Evolutionary conservation across 1,140 invertebrate species (phyloP), one percentile per base, ranked within the genome.

Genomic region (Conus betulinus): DNA sequence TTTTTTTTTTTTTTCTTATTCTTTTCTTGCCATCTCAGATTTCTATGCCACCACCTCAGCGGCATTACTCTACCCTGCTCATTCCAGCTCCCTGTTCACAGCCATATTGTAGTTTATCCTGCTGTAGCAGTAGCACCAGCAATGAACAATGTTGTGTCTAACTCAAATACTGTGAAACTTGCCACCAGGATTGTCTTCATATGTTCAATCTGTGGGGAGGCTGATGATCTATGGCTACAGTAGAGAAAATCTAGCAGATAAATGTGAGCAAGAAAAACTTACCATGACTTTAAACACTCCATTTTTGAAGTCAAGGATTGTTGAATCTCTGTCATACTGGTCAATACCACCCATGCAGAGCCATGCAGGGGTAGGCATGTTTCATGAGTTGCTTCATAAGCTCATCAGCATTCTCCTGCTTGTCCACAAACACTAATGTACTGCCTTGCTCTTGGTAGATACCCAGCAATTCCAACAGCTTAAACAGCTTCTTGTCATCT

Each of bases 321-420:
- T 99, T 2, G 98, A 99, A 95, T 99, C 99, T 91, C 99, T 96
- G 96, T 99, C 99, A 95, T 99, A 99, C 95, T 99, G 99, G 96
- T 99, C 99, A 92, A 99, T 99, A 92, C 98, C 99, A 82, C 99
- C 99, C 99, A 94, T 99, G 99, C 39, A 99, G 96, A 53, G 99
- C 98, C 97, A 99, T 97, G 94, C 99, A 99, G 92, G 99, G 99
- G 92, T 96, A 96, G 0, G 98, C 98, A 1, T 98, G 98, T 94
- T 98, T 99, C 97, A 99, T 98, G 0, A 99, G 96, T 93, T 99
- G 98, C 94, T 99, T 98, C 53, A 99, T 96, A 7, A 99, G 95
- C 25, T 98, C 98, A 94, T 99, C 99, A 0, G 99, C 96, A 95
- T 99, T 98, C 94, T 99, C 99, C 95, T 99, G 99, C 93, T 99